Conservation (phyloP, 2,797 vertebrate species). For the Rhinatrema bivittatum region DNA sequence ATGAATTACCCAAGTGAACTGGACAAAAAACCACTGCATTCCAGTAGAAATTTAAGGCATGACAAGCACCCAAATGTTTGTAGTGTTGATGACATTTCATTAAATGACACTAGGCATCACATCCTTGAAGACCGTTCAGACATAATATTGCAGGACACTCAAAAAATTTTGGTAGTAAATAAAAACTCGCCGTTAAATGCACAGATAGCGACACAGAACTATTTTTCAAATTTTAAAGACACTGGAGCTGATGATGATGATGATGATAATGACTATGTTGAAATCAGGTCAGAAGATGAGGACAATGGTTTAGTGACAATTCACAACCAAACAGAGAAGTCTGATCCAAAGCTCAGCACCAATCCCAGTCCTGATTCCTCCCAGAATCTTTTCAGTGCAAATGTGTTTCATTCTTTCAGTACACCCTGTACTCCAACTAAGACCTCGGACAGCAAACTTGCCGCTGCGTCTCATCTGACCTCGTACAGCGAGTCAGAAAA, state of each 20-base stretch:
- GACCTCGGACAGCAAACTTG: conserved; percentile 17
- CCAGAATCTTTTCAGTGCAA: conserved; percentile 20
- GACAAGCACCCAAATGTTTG: conserved; percentile 30
- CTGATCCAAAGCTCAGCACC: conserved; percentile 14
- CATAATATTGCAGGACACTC: conserved; percentile 84
- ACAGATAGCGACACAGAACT: conserved; percentile 83
- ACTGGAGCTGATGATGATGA: conserved; percentile 63
- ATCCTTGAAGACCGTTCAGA: conserved; percentile 60
- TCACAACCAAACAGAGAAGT: conserved; percentile 20
- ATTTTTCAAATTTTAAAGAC: conserved; percentile 92
- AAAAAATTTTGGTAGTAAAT: conserved; percentile 81
- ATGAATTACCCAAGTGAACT: conserved; percentile 39
- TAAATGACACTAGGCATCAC: conserved; percentile 44
- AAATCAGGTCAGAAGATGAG: conserved; percentile 94
- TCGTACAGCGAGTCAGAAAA: conserved; percentile 61
- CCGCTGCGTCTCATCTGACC: conserved; percentile 43
- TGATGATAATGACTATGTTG: conserved; percentile 92
- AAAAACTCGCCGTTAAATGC: conserved; percentile 66
- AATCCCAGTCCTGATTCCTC: neutral
- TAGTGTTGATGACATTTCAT: conserved; percentile 1
- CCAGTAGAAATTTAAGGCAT: conserved; percentile 35
- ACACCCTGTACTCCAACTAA: conserved; percentile 59
- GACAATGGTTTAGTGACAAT: conserved; percentile 47
- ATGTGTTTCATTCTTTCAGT: conserved; percentile 42
- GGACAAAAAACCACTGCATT: conserved; percentile 44